These are phyloP conservation scores for Patagioenas fasciata DNA, from an alignment of 2,113 vertebrate species.

Conservation along the genomic window DNA sequence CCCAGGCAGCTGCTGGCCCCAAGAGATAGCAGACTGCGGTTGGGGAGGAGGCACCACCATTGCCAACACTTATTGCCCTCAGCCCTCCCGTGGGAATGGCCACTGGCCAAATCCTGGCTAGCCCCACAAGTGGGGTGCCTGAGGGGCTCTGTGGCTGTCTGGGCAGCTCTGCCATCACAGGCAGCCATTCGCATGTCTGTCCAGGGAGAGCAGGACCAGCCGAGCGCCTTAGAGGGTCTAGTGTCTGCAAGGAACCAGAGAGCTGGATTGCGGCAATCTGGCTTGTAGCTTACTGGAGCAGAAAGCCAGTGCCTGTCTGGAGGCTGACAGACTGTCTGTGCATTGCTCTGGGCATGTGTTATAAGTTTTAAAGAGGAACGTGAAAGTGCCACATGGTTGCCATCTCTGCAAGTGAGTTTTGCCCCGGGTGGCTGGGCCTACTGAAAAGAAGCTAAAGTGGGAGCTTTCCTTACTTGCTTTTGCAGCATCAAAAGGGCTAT, in stretches of 20 bases:
- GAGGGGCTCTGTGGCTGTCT: not conserved
- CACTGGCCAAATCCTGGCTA: not conserved
- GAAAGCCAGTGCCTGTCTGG: not conserved
- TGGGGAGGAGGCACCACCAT: not conserved
- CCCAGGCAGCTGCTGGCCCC: not conserved
- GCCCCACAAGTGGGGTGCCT: no score
- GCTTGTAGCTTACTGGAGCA: not conserved
- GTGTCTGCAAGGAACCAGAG: not conserved
- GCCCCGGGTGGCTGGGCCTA: not conserved
- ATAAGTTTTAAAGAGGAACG: not conserved
- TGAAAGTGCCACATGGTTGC: rapidly evolving
- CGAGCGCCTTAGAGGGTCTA: rapidly evolving
- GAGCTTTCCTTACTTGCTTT: not conserved
- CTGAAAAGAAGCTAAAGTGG: not conserved
- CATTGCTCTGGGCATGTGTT: not conserved
- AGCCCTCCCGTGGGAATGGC: rapidly evolving
- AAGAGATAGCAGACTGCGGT: not conserved
- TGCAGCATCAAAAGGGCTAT: not conserved
- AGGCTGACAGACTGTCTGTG: not conserved
- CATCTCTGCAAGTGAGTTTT: not conserved
- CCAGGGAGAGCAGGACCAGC: not conserved
- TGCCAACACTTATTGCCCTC: not conserved
- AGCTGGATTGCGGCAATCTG: not conserved
- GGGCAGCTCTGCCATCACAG: not conserved
- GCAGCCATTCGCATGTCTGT: not conserved